Evolutionary conservation across 2,888 invertebrate genomes (phyloP).

Genomic region (Cybosia mesomella): DNA sequence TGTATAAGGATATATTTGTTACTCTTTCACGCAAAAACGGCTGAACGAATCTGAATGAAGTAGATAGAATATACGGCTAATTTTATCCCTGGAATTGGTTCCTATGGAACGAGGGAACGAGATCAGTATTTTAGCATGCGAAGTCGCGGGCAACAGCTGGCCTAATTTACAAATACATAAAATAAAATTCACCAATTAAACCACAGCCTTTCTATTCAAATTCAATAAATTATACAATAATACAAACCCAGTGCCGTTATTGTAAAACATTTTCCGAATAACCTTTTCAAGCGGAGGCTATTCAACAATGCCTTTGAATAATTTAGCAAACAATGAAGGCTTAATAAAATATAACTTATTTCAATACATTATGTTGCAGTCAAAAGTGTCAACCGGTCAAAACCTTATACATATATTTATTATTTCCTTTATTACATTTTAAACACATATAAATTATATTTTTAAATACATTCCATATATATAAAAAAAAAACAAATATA

Average conservation of each 20-base stretch:
- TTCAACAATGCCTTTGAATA: constrained; percentile 9
- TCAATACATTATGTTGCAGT: constrained; percentile 18
- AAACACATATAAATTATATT: too few relatives aligned
- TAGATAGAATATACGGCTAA: not conserved
- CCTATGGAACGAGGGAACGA: too few relatives aligned
- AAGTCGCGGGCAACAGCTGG: too few relatives aligned
- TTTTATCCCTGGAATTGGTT: too few relatives aligned
- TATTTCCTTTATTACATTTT: too few relatives aligned
- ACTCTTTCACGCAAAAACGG: not conserved
- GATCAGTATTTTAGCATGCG: too few relatives aligned
- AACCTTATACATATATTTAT: too few relatives aligned
- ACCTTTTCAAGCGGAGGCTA: not conserved
- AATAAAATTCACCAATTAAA: not conserved
- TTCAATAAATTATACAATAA: not conserved
- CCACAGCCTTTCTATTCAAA: not conserved
- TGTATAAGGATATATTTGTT: too few relatives aligned
- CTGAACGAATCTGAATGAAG: too few relatives aligned
- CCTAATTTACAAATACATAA: too few relatives aligned
- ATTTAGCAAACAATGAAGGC: constrained; percentile 9
- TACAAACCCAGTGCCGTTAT: not conserved
- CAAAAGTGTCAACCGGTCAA: constrained; percentile 35
- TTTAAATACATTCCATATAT: too few relatives aligned
- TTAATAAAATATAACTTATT: constrained; percentile 21
- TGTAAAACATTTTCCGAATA: constrained; percentile 11
- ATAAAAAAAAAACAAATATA: too few relatives aligned